Evolutionary conservation across 1,140 invertebrate species (phyloP).

Genomic region (Zaprionus africanus): DNA sequence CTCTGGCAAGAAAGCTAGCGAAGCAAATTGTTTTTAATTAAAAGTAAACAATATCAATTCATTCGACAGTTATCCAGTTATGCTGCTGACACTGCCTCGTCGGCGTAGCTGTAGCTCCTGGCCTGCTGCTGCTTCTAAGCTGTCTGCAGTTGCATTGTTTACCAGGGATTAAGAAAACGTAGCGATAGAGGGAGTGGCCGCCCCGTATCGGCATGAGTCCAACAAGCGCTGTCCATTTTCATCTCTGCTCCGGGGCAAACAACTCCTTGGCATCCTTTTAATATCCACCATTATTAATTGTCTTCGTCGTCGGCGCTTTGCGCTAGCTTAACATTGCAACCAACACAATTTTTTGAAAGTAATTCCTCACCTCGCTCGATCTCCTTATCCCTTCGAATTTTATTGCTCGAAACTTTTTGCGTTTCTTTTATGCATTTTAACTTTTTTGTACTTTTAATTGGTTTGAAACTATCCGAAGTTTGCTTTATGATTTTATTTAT

Average conservation of each 20-base stretch:
- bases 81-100: conserved; percentile 64
- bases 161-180: conserved; percentile 61
- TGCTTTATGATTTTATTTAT: conserved; percentile 60
- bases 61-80: conserved; percentile 81
- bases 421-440: conserved; percentile 28
- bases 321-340: conserved; percentile 34
- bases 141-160: conserved; percentile 42
- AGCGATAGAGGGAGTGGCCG: not conserved
- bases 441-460: conserved; percentile 74
- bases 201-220: conserved; percentile 56
- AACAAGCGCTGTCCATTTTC: conserved; percentile 53
- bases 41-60: conserved; percentile 82
- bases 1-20: conserved; percentile 76
- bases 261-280: conserved; percentile 46
- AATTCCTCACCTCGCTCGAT: not conserved
- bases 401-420: conserved; percentile 5
- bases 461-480: conserved; percentile 60
- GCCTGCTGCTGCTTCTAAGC: conserved; percentile 21
- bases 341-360: conserved; percentile 58
- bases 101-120: conserved; percentile 16
- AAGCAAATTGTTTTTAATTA: conserved; percentile 83
- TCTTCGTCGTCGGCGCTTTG: conserved; percentile 47
- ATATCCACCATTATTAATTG: conserved; percentile 68
- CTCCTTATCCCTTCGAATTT: conserved; percentile 4
- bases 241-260: conserved; percentile 44